Conservation (phyloP, 2,888 invertebrate species). For the Clistopyga incitator region DNA sequence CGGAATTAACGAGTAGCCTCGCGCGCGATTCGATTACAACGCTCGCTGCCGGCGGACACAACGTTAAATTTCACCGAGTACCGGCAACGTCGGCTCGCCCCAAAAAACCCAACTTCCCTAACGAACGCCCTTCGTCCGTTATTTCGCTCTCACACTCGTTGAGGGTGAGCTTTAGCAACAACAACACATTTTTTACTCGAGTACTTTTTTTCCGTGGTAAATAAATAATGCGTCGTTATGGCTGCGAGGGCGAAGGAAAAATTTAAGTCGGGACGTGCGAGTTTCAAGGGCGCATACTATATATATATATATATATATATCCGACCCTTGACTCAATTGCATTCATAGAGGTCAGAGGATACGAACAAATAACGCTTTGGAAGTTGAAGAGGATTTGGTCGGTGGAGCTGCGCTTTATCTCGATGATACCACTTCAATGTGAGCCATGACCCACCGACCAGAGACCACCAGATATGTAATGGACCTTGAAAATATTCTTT, state of each 20-base stretch:
- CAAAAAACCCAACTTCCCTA: constrained; percentile 27
- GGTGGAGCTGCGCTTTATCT: constrained; percentile 11
- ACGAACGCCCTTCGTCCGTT: constrained; percentile 4
- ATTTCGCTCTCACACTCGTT: not conserved
- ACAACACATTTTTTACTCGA: not conserved
- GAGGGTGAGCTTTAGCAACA: not conserved
- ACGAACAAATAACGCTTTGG: constrained; percentile 23
- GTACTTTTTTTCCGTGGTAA: not conserved
- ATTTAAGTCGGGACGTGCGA: constrained; percentile 6
- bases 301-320: not conserved
- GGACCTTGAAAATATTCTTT: too few species aligned
- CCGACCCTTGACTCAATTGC: constrained; percentile 26
- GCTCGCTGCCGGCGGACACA: constrained; percentile 2
- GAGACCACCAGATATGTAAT: not conserved
- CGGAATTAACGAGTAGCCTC: constrained; percentile 42
- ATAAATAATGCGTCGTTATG: not conserved
- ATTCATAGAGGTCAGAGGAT: not conserved
- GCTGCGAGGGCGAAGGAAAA: not conserved
- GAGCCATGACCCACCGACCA: constrained; percentile 44
- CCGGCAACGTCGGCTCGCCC: not conserved
- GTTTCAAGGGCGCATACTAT: not conserved
- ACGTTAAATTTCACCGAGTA: constrained; percentile 4
- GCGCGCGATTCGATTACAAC: constrained; percentile 39
- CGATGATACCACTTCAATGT: constrained; percentile 30
- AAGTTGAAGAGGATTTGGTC: constrained; percentile 13